phyloP scores from a whole-genome alignment of 2,797 vertebrate genomes.

The Crax fasciolata region DNA sequence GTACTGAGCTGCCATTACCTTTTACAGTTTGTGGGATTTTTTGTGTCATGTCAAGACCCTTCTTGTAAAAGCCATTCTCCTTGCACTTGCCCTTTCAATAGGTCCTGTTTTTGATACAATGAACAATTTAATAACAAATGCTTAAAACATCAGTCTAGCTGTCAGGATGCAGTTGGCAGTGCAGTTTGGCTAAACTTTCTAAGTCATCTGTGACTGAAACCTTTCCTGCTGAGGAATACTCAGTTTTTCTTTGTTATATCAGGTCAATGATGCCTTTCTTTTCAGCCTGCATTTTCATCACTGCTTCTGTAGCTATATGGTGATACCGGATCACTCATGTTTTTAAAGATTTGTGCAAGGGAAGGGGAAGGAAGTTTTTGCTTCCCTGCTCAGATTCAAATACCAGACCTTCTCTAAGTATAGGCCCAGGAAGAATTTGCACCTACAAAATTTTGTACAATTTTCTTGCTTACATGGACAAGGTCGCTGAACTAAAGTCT shows the following conservation, averaged over 20 bases:
- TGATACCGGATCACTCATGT: neutral
- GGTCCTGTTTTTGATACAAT: neutral
- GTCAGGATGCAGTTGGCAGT: neutral
- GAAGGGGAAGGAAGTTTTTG: neutral
- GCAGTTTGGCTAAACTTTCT: neutral
- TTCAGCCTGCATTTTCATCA: neutral
- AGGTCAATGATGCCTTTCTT: neutral
- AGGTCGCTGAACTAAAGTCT: neutral
- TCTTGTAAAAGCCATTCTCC: neutral
- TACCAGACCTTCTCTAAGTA: neutral
- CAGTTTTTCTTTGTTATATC: neutral
- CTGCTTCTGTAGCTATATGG: neutral
- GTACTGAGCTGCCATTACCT: neutral
- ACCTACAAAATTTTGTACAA: neutral
- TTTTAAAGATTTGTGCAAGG: neutral
- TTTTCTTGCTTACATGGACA: neutral
- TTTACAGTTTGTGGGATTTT: neutral
- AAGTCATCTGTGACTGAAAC: neutral
- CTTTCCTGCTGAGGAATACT: neutral
- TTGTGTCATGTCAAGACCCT: neutral
- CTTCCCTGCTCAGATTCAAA: neutral
- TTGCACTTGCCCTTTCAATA: neutral
- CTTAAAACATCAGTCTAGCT: neutral
- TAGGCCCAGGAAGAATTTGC: neutral
- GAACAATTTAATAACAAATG: neutral